Base-by-base conservation (phyloP, 2,888 invertebrate species). In the Myathropa florea region DNA sequence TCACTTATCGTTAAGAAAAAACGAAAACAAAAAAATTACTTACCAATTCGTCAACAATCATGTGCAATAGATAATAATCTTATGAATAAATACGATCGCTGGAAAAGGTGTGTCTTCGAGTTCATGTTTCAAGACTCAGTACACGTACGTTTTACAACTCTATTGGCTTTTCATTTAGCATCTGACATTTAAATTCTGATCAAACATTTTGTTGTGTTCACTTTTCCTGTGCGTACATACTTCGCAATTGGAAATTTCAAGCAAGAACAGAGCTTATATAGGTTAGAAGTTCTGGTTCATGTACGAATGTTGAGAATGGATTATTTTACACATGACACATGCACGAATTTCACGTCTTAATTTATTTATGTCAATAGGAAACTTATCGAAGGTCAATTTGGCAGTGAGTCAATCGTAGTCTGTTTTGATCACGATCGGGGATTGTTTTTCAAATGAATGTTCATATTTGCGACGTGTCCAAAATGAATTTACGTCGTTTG, bases 91-190 rank as follows among this genome's bases (percentile, higher is more conserved):
- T 46, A 46, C 18, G 46, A 46, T 18, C 18, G 18, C 46, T 21
- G 18, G 18, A 6, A 18, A 63, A 63, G 61, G 61, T 33, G 33
- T 21, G 33, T 63, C 61, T 18, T 28, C 18, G 10, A 60, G 26
- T 14, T 26, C 26, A n/a, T 4, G 28, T 10, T 21, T 30, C 30
- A 9, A 61, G 18, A 7, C 6, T 26, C 26, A 30, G 30, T 30
- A 30, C 9, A 63, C 21, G 10, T 63, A 10, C 57, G 30, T n/a
- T 63, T 63, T 63, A 63, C 61, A 63, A 63, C 61, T 33, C 0
- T 63, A n/a, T 63, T 63, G 61, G 33, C 61, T 7, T 4, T 18
- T 63, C 28, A 33, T 26, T 63, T 63, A 63, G 61, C 61, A 30
- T n/a, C 7, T 21, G 10, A 33, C 18, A 63, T 63, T 63, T 33